Conservation (phyloP, 2,888 invertebrate species). For the Platycnemis pennipes region DNA sequence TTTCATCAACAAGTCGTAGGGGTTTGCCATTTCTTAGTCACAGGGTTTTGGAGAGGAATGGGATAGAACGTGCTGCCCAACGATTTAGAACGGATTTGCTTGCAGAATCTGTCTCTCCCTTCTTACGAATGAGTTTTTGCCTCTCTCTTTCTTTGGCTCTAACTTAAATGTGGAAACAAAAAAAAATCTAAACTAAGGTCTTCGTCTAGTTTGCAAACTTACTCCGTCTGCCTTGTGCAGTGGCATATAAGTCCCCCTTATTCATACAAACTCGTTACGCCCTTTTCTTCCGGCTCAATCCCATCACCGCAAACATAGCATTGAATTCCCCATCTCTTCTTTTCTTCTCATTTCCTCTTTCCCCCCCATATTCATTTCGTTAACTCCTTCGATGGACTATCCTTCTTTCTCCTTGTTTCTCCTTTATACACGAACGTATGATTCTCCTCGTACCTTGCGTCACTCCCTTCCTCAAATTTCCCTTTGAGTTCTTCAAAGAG, state of each 20-base stretch:
- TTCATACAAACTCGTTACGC: neutral
- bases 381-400: neutral
- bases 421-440: neutral
- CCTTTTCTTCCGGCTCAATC: neutral
- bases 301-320: slow-evolving; percentile 36
- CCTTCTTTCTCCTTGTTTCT: neutral
- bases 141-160: neutral
- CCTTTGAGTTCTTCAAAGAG: neutral
- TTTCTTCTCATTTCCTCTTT: neutral
- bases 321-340: neutral
- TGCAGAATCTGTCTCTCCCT: neutral
- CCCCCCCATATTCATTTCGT: neutral
- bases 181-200: neutral
- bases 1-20: neutral
- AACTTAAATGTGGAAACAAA: neutral
- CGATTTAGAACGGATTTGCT: slow-evolving; percentile 16
- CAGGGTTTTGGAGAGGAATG: neutral
- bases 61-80: slow-evolving; percentile 26
- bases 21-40: slow-evolving; percentile 20
- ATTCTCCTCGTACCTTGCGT: neutral
- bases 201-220: slow-evolving; percentile 51
- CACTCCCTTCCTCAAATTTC: neutral
- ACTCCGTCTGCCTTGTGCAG: neutral
- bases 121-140: neutral
- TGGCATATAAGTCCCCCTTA: neutral